These are phyloP conservation scores for Pyrrhosoma nymphula DNA, from an alignment of 2,888 invertebrate species.

Conservation along the genomic window DNA sequence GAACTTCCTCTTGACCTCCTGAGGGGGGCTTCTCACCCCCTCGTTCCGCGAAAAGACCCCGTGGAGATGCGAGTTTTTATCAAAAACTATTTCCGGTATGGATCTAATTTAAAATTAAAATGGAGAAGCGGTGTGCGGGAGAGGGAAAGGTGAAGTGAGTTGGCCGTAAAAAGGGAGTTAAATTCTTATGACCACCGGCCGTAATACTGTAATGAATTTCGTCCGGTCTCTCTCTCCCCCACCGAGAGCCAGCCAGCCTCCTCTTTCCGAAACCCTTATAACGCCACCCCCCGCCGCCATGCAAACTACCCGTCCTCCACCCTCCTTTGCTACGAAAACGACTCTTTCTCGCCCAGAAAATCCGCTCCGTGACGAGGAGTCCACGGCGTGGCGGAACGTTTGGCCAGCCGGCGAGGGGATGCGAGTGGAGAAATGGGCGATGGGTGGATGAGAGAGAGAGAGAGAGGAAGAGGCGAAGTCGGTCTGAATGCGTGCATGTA, in stretches of 20 bases:
- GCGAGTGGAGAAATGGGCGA: background rate
- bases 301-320: background rate
- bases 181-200: constrained; percentile 65
- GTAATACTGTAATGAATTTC: constrained; percentile 66
- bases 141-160: background rate
- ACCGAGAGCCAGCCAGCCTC: background rate
- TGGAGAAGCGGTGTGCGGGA: background rate
- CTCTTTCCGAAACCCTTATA: background rate
- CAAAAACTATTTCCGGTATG: constrained; percentile 55
- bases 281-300: background rate
- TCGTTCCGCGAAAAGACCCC: background rate
- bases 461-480: background rate
- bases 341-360: constrained; percentile 51
- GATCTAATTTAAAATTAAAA: constrained; percentile 67
- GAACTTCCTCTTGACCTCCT: too few species aligned
- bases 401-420: background rate
- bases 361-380: constrained; percentile 48
- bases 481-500: background rate
- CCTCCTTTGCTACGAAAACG: background rate
- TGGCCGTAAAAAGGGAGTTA: constrained; percentile 57
- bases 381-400: constrained; percentile 39
- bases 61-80: constrained; percentile 11
- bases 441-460: background rate
- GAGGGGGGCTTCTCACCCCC: too few species aligned
- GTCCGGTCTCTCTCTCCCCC: constrained; percentile 13